A percentile compares a stretch with the other conserved stretches of the same genome.
Conservation (phyloP, 2,888 invertebrate genomes). For the Eilema sororculum region DNA sequence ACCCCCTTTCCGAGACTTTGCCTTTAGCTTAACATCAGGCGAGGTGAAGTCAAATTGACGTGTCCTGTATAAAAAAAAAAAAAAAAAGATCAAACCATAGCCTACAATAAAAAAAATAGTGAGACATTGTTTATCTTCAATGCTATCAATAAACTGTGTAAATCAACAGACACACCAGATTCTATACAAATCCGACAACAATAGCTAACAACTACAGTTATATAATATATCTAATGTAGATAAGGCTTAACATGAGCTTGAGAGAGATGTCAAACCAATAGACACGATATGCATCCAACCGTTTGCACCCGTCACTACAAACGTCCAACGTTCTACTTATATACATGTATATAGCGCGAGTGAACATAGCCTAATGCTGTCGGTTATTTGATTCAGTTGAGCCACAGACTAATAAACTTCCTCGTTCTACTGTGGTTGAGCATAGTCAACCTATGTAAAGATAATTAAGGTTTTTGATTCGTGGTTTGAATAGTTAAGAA, state of each 20-base stretch:
- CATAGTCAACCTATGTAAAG: not conserved
- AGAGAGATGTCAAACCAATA: slow-evolving; percentile 19
- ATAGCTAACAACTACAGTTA: not conserved
- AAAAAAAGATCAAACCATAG: no score
- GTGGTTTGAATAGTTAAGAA: no score
- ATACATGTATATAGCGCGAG: not conserved
- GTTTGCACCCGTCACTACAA: not conserved
- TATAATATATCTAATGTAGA: not conserved
- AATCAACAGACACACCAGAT: no score
- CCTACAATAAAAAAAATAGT: no score
- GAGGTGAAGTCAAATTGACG: no score
- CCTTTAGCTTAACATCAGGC: no score
- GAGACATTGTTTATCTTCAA: no score
- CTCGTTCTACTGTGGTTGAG: not conserved
- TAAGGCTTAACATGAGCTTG: not conserved
- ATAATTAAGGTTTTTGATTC: no score
- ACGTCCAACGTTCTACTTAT: not conserved
- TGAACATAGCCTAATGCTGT: not conserved
- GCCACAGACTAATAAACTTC: no score
- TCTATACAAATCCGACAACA: not conserved
- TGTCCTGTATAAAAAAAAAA: no score
- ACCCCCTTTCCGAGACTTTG: no score
- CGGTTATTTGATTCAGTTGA: not conserved
- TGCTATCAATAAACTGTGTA: no score
- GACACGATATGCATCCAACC: slow-evolving; percentile 4